Base-by-base conservation (phyloP, 1,140 invertebrate species). In the Drosophila biarmipes region DNA sequence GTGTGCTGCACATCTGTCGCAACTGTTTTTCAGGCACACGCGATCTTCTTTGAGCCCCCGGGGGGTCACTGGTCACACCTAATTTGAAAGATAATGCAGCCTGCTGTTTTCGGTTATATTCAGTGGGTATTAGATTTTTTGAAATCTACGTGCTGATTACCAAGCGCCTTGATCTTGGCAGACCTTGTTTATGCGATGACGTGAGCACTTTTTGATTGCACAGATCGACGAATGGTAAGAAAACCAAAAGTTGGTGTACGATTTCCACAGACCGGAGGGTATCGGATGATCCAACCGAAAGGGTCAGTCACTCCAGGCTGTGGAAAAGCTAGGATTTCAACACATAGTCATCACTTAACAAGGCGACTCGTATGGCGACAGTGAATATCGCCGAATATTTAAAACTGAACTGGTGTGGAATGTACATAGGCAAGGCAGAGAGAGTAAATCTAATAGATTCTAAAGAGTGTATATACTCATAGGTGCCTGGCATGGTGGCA, bases 181-280 rank as follows among this genome's bases (percentile, higher is more conserved):
- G 78, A 87, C 82, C 82, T 89, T 81, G 78, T 78, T 87, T 82
- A 53, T 76, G 61, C 31, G 78, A 79, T 87, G 66, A 79, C 66
- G 80, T 72, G 62, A 51, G 67, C 53, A 72, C 59, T 58, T 58
- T 78, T 64, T 35, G 27, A 24, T 55, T 55, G 31, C 35, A 35
- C 35, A 49, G 49, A 54, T 29, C 49, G n/a, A 14, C 19, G 40
- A 31, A 43, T 58, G 40, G 57, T 38, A 68, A 12, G 21, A 69
- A 63, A 61, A 7, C 14, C 40, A 19, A 29, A 66, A 64, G 51
- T 17, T 59, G 38, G 58, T 68, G 53, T 57, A 17, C 38, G 31
- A 15, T 40, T 68, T 51, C 31, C 31, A 17, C 29, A 38, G 59
- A 42, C 34, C 10, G 56, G 34, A 54, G n/a, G 17, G 46, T 45